Conservation (phyloP, 2,888 invertebrate species). For the Drosophila hamatofila region DNA sequence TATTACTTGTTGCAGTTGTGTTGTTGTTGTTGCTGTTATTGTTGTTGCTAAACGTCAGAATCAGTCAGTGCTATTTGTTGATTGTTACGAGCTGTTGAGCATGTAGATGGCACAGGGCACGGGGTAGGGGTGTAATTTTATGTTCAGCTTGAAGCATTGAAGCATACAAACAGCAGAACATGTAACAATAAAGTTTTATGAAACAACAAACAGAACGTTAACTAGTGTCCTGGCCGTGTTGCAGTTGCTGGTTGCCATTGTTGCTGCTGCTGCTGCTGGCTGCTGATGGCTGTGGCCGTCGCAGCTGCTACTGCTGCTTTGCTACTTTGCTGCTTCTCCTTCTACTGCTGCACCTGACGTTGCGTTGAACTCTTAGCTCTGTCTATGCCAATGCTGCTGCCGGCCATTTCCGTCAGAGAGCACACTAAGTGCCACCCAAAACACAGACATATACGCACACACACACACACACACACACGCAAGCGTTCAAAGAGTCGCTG, state of each 20-base stretch:
- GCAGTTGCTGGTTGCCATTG: slow-evolving; percentile 15
- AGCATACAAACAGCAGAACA: slow-evolving; percentile 51
- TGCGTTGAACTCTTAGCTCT: slow-evolving; percentile 72
- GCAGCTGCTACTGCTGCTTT: slow-evolving; percentile 28
- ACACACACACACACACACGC: neutral
- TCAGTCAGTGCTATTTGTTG: slow-evolving; percentile 52
- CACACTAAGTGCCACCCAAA: slow-evolving; percentile 61
- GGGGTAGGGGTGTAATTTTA: slow-evolving; percentile 52
- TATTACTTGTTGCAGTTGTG: slow-evolving; percentile 24
- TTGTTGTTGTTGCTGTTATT: slow-evolving; percentile 15
- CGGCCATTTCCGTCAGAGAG: slow-evolving; percentile 69
- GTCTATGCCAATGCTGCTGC: slow-evolving; percentile 54
- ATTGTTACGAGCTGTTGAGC: neutral
- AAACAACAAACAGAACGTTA: slow-evolving; percentile 59
- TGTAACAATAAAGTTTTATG: slow-evolving; percentile 75
- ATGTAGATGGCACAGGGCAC: neutral
- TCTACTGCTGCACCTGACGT: slow-evolving; percentile 69
- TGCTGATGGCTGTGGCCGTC: neutral
- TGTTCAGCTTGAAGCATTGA: slow-evolving; percentile 58
- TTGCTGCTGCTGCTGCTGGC: slow-evolving; percentile 19
- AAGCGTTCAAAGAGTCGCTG: slow-evolving; percentile 10
- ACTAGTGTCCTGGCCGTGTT: slow-evolving; percentile 36
- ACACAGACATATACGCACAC: slow-evolving; percentile 15
- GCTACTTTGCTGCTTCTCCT: too few species aligned
- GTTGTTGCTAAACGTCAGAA: slow-evolving; percentile 34